These are phyloP conservation scores for Tipula unca DNA, from an alignment of 2,888 invertebrate species.

Conservation along the genomic window DNA sequence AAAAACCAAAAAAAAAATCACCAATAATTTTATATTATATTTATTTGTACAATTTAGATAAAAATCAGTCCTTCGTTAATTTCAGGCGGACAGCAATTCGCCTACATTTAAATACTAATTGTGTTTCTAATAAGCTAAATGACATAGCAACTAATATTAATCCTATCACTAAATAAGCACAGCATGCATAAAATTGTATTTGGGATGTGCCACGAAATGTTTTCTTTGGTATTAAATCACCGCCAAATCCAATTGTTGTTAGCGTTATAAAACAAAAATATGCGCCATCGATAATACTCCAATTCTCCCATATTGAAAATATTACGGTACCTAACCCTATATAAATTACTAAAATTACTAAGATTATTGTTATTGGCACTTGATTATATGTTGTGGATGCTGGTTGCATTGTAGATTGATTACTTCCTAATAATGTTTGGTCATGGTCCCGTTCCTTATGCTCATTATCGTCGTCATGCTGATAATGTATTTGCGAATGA, in stretches of 20 bases:
- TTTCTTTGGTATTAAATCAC: constrained; percentile 57
- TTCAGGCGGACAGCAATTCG: constrained; percentile 62
- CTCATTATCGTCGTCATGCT: no score
- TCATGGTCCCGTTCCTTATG: constrained; percentile 26
- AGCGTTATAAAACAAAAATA: constrained; percentile 81
- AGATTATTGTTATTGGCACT: constrained; percentile 55
- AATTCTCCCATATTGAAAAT: constrained; percentile 72
- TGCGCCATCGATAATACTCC: constrained; percentile 71
- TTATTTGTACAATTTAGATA: not conserved
- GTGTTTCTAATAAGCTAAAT: constrained; percentile 74
- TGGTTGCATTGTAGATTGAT: constrained; percentile 30
- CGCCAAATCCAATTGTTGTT: constrained; percentile 75
- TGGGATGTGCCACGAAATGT: constrained; percentile 42
- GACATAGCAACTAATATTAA: constrained; percentile 77
- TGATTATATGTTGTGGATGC: constrained; percentile 28
- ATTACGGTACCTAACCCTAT: constrained; percentile 67
- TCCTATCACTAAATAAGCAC: constrained; percentile 69
- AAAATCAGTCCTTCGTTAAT: constrained; percentile 49
- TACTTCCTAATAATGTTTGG: constrained; percentile 22
- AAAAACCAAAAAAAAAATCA: not conserved
- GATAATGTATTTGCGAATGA: constrained; percentile 19
- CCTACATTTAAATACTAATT: constrained; percentile 63
- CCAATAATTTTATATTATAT: not conserved
- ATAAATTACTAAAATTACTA: constrained; percentile 62
- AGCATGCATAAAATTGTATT: constrained; percentile 68